Evolutionary conservation across 2,113 vertebrate genomes (phyloP), one percentile per base, ranked within the genome.

Genomic region (Progne subis): DNA sequence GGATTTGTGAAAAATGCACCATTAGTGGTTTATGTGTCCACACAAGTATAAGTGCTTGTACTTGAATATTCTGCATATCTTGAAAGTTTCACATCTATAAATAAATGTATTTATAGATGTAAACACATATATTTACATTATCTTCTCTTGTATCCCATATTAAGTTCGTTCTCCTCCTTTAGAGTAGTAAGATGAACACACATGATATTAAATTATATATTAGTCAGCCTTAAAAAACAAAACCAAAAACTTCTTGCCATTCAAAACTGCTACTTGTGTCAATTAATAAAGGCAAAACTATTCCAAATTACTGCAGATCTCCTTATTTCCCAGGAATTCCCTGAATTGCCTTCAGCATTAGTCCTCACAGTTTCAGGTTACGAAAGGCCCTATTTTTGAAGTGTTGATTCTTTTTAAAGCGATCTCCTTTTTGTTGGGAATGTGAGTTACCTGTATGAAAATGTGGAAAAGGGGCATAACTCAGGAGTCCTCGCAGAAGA

Each of bases 371-470:
- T 72, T 75, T 82, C 52, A 49, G n/a, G 28, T 53, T 72, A 44
- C 14, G 18, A 76, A 85, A 56, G 71, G 13, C 7, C 6, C n/a
- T 37, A 0, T 9, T 41, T 69, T 9, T 69, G 19, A 92, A 53
- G 18, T 53, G 59, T 4, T 29, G 59, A 70, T 74, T 91, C 50
- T 70, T 61, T 88, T 15, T 13, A 13, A 77, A 77, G 32, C 5
- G 15, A 43, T 59, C 10, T 70, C 28, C 20, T 70, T 56, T 82
- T 59, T 68, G 46, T 72, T 11, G 19, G 43, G 31, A n/a, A 65
- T 6, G n/a, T 10, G 6, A 43, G 17, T 41, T 53, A 34, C 2
- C 0, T 1, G 3, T 0, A 2, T 41, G 23, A 70, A 86, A 80
- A 72, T 1, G 1, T 24, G 26, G 23, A 57, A 37, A 61, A 56